These are phyloP conservation scores for Sebastes jordani DNA, from an alignment of 2,797 vertebrate genomes.

Conservation along the genomic window DNA sequence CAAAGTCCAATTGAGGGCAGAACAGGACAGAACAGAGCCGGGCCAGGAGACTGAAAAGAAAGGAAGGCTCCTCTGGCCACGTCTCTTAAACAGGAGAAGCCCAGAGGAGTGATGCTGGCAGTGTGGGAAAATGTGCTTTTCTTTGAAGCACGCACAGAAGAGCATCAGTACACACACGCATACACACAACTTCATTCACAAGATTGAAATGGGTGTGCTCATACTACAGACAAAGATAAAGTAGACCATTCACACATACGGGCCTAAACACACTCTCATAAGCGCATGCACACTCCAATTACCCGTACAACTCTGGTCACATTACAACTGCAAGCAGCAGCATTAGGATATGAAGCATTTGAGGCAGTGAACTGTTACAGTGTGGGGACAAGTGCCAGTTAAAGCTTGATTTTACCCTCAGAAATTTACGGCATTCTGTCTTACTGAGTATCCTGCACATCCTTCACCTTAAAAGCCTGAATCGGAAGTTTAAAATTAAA, in stretches of 20 bases:
- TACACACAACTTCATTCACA: conserved; percentile 62
- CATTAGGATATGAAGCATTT: conserved; percentile 1
- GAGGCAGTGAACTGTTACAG: background rate
- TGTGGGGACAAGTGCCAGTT: background rate
- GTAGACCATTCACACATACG: conserved; percentile 27
- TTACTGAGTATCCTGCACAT: conserved; percentile 9
- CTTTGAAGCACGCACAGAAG: conserved; percentile 62
- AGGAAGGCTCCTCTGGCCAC: conserved; percentile 74
- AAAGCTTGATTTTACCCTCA: background rate
- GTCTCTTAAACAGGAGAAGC: conserved; percentile 76
- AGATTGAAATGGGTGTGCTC: conserved; percentile 37
- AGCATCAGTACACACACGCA: conserved; percentile 39
- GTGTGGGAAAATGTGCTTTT: conserved; percentile 86
- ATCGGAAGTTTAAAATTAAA: conserved; percentile 11
- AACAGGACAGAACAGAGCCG: conserved; percentile 76
- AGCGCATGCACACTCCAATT: conserved; percentile 24
- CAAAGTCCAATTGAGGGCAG: conserved; percentile 86
- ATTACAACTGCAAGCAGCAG: conserved; percentile 41
- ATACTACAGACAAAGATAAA: conserved; percentile 55
- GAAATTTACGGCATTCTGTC: background rate
- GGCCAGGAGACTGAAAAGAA: conserved; percentile 76
- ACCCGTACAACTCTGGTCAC: conserved; percentile 29
- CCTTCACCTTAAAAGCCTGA: background rate
- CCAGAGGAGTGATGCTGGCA: conserved; percentile 82
- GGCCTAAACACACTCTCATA: conserved; percentile 13